Percentiles rank a stretch among this genome's conserved stretches.
Conservation (phyloP, 2,888 invertebrate genomes). For the Sthenelais limicola region DNA sequence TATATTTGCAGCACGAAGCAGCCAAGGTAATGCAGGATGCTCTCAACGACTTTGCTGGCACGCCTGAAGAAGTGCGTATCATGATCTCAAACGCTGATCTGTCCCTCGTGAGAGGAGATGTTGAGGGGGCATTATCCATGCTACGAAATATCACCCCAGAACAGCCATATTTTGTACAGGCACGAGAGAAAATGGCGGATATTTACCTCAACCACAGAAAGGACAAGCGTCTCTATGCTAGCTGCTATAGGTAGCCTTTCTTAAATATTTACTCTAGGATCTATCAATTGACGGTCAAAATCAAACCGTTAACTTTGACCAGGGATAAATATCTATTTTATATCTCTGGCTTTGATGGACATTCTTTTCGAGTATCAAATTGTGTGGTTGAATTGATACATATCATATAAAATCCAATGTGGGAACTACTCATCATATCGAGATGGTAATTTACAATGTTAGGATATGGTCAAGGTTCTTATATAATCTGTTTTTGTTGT, state of each 20-base stretch:
- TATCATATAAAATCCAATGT: no score
- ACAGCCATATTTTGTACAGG: slow-evolving; percentile 87
- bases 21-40: slow-evolving; percentile 84
- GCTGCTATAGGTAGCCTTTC: slow-evolving; percentile 78
- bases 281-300: no score
- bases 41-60: slow-evolving; percentile 77
- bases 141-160: slow-evolving; percentile 84
- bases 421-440: no score
- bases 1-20: slow-evolving; percentile 79
- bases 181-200: slow-evolving; percentile 83
- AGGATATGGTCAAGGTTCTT: no score
- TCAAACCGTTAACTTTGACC: no score
- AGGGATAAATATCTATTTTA: no score
- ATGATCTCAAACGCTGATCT: slow-evolving; percentile 89
- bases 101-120: slow-evolving; percentile 84
- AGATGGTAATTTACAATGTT: no score
- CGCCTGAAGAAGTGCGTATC: slow-evolving; percentile 88
- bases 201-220: slow-evolving; percentile 89
- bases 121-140: slow-evolving; percentile 85
- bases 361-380: no score
- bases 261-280: background rate
- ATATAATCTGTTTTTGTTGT: no score
- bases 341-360: no score
- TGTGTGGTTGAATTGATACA: no score
- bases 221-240: slow-evolving; percentile 88